Base-by-base conservation (phyloP, 2,797 vertebrate species). In the Nyctibius grandis region DNA sequence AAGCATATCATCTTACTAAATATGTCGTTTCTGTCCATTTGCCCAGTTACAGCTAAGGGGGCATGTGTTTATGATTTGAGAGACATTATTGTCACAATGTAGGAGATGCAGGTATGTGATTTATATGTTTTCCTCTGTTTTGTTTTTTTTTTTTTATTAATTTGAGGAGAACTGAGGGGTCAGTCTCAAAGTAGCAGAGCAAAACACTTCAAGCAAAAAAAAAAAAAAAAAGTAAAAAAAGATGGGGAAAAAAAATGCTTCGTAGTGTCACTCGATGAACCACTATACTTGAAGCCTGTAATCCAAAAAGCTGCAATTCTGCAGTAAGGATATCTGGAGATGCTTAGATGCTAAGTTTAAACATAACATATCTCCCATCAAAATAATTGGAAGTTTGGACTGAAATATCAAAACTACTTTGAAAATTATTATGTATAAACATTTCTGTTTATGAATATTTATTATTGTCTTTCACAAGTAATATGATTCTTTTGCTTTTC, bases 211-310 rank as follows among this genome's bases (percentile, higher is more conserved):
- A 61, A 73, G 26, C 1, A 18, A n/a, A 48, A 45, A 36, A 61
- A 34, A 33, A 19, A 14, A 10, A 3, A 29, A 36, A 26, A 5
- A 11, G 17, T 11, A 33, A 8, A 34, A 31, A 23, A 15, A 4
- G 15, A 14, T 10, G 6, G 23, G 14, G 9, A 3, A 4, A 6
- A 21, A 28, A 42, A 40, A 23, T 36, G 10, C 18, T 54, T 51
- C 5, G 0, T 12, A 15, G 25, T 4, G 8, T 33, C 36, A 14
- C 40, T 47, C 8, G 5, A 0, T 63, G 40, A 47, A 15, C 20
- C 2, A 7, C 38, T 72, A 1, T 6, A 6, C 23, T 60, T 38
- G 64, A n/a, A 47, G 16, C 16, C 34, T 54, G 23, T 59, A 45
- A 63, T 36, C 22, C 33, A 60, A 21, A 64, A 60, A 48, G 14